Conservation (phyloP, 1,140 invertebrate genomes). For the Microplitis mediator region DNA sequence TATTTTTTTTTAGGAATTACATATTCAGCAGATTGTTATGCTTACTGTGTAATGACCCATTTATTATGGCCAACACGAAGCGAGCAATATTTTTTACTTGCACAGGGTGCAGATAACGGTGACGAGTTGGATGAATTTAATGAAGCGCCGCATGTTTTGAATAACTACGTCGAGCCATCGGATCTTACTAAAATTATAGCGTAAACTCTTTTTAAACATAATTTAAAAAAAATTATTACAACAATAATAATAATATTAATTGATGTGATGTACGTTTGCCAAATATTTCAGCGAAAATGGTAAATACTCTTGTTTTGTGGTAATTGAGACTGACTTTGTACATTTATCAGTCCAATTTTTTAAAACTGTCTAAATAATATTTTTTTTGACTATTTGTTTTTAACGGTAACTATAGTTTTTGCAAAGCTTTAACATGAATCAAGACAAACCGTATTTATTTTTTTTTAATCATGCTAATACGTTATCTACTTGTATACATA, state of each 20-base stretch:
- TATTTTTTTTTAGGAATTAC: slow-evolving; percentile 76
- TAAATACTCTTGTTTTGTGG: slow-evolving; percentile 43
- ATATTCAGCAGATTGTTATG: slow-evolving; percentile 91
- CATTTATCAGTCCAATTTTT: slow-evolving; percentile 31
- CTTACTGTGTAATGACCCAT: slow-evolving; percentile 92
- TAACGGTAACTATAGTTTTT: too few species aligned
- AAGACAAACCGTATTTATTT: too few species aligned
- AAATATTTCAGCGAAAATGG: slow-evolving; percentile 44
- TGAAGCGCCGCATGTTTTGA: slow-evolving; percentile 86
- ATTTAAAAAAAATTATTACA: not conserved
- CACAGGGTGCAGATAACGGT: slow-evolving; percentile 72
- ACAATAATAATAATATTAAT: slow-evolving; percentile 22
- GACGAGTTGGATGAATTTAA: slow-evolving; percentile 91
- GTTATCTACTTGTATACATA: too few species aligned
- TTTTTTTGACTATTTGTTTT: not conserved
- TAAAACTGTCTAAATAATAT: slow-evolving; percentile 6
- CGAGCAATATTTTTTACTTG: slow-evolving; percentile 86
- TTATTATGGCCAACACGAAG: slow-evolving; percentile 90
- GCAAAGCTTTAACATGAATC: too few species aligned
- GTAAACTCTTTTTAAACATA: slow-evolving; percentile 32
- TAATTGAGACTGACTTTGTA: slow-evolving; percentile 57
- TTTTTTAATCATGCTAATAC: too few species aligned
- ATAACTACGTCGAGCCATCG: slow-evolving; percentile 65
- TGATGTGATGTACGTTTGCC: slow-evolving; percentile 53
- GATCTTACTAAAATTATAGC: slow-evolving; percentile 59